Base-by-base conservation (phyloP, 2,113 vertebrate genomes). In the Eulemur macaco region DNA sequence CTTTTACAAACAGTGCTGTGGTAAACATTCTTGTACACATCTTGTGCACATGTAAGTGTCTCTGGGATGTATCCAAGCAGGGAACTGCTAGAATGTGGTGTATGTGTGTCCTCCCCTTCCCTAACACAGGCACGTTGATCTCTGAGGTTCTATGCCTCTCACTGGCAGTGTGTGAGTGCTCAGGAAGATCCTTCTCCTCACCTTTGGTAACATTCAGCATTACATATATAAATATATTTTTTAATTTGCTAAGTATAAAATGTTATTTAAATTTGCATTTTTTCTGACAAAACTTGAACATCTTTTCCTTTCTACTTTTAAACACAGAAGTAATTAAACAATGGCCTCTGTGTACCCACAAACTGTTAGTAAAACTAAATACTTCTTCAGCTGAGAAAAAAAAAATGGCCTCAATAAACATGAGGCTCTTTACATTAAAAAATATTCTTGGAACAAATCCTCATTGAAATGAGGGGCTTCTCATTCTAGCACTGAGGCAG, bases 291-390 rank as follows among this genome's bases (percentile, higher is more conserved):
- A 91, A 94, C 77, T 0, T 78, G 12, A 96, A 54, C 17, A 54
- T 78, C 39, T 91, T 95, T 94, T 76, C 29, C 18, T 89, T 88
- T 69, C n/a, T 18, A 95, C 94, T 77, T 90, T 85, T 86, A 95
- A 96, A 73, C 45, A 95, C 8, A 89, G 45, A 96, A 52, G 14
- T 25, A 63, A 63, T 63, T 63, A 29, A 63, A 63, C 25, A 63
- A 63, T 63, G 60, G 11, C 27, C 27, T 63, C 60, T 29, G 60
- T 27, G 25, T 10, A 11, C 25, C 8, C 58, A 60, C 25, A 60
- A 60, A 60, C 23, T 60, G 56, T 58, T 60, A 60, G 25, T 27
- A 56, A 56, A 56, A 56, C 54, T 56, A 60, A 60, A 60, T 60
- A 60, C 10, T 60, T 60, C 58, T 60, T 60, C 58, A 60, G 58